A percentile compares a stretch with the other conserved stretches of the same genome.
Conservation (phyloP, 2,888 invertebrate genomes). For the Eretmocerus hayati region DNA sequence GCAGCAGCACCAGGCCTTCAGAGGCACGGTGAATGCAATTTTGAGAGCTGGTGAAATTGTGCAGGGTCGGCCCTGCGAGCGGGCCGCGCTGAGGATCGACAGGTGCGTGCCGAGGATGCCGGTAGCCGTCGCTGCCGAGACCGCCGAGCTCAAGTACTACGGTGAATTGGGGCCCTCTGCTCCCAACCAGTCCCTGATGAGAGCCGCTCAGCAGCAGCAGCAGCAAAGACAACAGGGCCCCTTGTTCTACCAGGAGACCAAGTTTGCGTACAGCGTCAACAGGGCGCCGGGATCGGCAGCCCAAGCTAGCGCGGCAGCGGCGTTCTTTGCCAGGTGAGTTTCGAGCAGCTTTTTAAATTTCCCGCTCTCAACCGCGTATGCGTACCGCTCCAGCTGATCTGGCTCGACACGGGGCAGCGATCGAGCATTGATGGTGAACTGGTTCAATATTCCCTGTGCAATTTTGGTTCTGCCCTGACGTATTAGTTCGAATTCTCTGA, state of each 20-base stretch:
- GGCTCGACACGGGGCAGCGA: no score
- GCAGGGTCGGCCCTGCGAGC: slow-evolving; percentile 35
- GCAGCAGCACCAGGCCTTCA: slow-evolving; percentile 19
- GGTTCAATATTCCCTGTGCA: no score
- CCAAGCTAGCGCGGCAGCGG: slow-evolving; percentile 54
- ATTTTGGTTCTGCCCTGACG: no score
- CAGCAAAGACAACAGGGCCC: slow-evolving; percentile 31
- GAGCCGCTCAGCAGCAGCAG: slow-evolving; percentile 31
- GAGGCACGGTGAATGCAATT: slow-evolving; percentile 36
- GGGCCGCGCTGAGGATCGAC: slow-evolving; percentile 34
- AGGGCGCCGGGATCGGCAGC: slow-evolving; percentile 50
- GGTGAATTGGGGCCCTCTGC: slow-evolving; percentile 39
- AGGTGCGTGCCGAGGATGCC: slow-evolving; percentile 32
- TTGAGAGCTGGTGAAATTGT: slow-evolving; percentile 32
- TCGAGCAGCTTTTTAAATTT: no score
- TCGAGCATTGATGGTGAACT: no score
- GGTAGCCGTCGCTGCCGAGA: slow-evolving; percentile 34
- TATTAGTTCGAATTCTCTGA: no score
- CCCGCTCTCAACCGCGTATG: no score
- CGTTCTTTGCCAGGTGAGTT: slow-evolving; percentile 55
- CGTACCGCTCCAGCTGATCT: no score
- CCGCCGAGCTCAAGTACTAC: slow-evolving; percentile 41
- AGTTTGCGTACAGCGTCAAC: slow-evolving; percentile 52
- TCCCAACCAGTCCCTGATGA: slow-evolving; percentile 33
- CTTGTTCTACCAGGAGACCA: slow-evolving; percentile 47